Evolutionary conservation across 2,888 invertebrate species (phyloP).

Genomic region (Cosmia pyralina): DNA sequence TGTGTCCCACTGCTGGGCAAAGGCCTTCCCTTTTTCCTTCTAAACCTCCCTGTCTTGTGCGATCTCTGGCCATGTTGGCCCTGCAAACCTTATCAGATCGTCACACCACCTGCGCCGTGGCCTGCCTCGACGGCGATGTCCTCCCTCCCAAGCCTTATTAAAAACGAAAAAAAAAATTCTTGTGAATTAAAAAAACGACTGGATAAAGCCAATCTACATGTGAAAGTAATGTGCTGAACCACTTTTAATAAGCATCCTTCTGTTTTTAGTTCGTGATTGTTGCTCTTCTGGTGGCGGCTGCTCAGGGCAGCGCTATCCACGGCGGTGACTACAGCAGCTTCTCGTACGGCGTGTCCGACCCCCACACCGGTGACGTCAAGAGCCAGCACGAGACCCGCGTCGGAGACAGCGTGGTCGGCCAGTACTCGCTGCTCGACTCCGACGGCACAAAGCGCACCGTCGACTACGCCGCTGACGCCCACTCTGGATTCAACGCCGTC

Average conservation of each 20-base stretch:
- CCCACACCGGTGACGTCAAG: slow-evolving; percentile 88
- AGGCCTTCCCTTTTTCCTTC: too few species aligned
- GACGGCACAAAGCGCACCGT: slow-evolving; percentile 92
- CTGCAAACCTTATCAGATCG: too few species aligned
- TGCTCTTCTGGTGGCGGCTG: slow-evolving; percentile 85
- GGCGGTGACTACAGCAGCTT: slow-evolving; percentile 85
- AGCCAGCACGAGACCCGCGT: slow-evolving; percentile 91
- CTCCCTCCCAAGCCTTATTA: too few species aligned
- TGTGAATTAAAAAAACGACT: too few species aligned
- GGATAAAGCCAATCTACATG: too few species aligned
- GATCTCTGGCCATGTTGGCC: too few species aligned
- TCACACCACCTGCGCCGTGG: too few species aligned
- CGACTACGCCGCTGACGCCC: slow-evolving; percentile 90
- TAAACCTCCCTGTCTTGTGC: too few species aligned
- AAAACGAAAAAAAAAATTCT: too few species aligned
- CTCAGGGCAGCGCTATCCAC: slow-evolving; percentile 83
- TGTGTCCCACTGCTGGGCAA: too few species aligned
- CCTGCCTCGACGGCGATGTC: too few species aligned
- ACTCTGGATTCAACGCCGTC: slow-evolving; percentile 90
- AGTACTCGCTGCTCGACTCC: slow-evolving; percentile 89
- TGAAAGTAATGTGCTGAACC: neutral
- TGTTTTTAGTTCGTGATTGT: slow-evolving; percentile 85
- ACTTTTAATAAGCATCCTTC: slow-evolving; percentile 1
- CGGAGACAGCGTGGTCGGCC: slow-evolving; percentile 91
- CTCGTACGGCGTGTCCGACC: slow-evolving; percentile 87